phyloP scores from a whole-genome alignment of 1,140 invertebrate species.

The Sarcophaga peregrina region DNA sequence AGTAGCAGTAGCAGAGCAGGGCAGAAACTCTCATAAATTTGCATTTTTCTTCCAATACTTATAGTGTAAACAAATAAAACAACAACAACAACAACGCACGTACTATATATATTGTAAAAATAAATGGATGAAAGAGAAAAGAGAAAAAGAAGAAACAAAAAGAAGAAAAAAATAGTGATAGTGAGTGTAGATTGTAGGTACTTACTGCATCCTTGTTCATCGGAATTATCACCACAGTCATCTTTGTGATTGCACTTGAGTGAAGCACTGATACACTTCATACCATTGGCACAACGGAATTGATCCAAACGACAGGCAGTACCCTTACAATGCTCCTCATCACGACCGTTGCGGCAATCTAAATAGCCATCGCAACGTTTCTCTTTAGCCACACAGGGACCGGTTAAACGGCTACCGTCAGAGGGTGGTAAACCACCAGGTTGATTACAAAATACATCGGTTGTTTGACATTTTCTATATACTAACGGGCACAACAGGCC shows the following conservation, averaged over 20 bases:
- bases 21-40: not conserved
- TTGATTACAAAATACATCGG: constrained; percentile 83
- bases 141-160: no score
- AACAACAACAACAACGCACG: constrained; percentile 17
- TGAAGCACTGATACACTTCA: constrained; percentile 83
- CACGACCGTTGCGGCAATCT: constrained; percentile 87
- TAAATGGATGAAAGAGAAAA: no score
- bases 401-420: constrained; percentile 68
- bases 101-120: not conserved
- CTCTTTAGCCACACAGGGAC: constrained; percentile 85
- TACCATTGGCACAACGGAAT: constrained; percentile 86
- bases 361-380: constrained; percentile 90
- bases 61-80: not conserved
- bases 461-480: constrained; percentile 85
- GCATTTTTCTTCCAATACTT: not conserved
- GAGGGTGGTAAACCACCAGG: constrained; percentile 65
- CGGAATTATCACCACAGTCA: constrained; percentile 90
- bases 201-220: constrained; percentile 87
- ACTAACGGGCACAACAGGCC: constrained; percentile 69
- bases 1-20: not conserved
- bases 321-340: constrained; percentile 84
- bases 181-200: constrained; percentile 52
- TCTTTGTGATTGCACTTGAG: constrained; percentile 89
- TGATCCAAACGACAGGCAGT: constrained; percentile 85
- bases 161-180: not conserved